Conservation (phyloP, 2,888 invertebrate species). For the Ophioninae sp. region DNA sequence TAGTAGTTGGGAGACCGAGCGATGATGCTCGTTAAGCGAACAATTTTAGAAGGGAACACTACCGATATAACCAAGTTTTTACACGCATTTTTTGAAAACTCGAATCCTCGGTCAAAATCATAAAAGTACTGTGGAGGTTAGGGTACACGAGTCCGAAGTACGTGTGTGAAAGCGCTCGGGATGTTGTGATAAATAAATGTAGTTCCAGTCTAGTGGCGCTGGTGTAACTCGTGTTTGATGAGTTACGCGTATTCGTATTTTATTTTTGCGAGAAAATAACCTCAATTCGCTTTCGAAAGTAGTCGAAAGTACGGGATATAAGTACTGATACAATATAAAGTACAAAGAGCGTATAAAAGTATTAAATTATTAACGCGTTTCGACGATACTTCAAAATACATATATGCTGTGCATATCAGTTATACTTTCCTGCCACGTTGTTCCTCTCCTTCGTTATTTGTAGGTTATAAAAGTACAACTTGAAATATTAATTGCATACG, state of each 20-base stretch:
- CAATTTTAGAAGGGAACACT: not conserved
- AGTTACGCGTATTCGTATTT: not conserved
- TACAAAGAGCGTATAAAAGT: not conserved
- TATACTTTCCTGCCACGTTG: not conserved
- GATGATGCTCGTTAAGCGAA: constrained; percentile 52
- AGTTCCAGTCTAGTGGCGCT: not conserved
- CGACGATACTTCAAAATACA: not conserved
- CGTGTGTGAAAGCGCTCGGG: not conserved
- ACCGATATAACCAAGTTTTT: not conserved
- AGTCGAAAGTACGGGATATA: not conserved
- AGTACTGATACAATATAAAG: too few species aligned
- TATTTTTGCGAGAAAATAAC: not conserved
- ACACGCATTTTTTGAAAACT: not conserved
- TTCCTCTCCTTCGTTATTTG: not conserved
- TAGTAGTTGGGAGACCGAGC: constrained; percentile 22
- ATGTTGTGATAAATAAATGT: not conserved
- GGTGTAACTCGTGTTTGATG: too few species aligned
- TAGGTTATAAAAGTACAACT: not conserved
- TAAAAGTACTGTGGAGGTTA: not conserved
- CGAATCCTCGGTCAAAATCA: not conserved
- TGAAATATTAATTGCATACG: not conserved
- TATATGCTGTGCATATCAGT: not conserved
- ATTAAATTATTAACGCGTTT: not conserved
- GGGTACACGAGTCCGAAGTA: not conserved
- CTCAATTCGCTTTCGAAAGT: not conserved